Conservation (phyloP, 2,888 invertebrate species). For the Morpho achilles region DNA sequence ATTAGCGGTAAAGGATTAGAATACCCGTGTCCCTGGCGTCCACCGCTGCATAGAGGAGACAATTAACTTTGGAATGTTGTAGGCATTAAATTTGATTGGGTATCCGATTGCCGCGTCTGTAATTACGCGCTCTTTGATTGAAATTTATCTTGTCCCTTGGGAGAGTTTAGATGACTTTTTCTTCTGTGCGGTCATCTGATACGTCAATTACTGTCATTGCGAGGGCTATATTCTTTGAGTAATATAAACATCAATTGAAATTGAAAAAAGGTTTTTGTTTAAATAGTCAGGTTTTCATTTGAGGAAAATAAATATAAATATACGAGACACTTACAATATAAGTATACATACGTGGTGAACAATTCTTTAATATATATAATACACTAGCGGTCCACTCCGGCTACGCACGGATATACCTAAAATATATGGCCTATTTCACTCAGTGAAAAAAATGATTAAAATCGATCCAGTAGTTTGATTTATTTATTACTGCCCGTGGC, state of each 20-base stretch:
- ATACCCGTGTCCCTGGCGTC: slow-evolving; percentile 28
- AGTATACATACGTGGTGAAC: no score
- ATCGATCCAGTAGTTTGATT: no score
- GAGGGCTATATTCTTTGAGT: not conserved
- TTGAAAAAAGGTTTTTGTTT: no score
- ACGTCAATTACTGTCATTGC: slow-evolving; percentile 19
- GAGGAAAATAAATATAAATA: no score
- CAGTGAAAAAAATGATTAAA: no score
- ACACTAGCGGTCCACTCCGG: no score
- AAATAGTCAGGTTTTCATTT: no score
- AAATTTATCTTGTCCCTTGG: slow-evolving; percentile 33
- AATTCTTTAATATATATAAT: no score
- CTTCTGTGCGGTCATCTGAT: slow-evolving; percentile 18
- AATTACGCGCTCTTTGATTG: slow-evolving; percentile 45
- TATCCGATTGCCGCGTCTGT: slow-evolving; percentile 32
- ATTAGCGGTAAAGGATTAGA: slow-evolving; percentile 35
- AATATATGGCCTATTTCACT: no score
- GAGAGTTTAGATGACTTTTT: slow-evolving; percentile 23
- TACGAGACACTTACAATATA: no score
- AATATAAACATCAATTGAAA: not conserved
- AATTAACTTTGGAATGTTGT: slow-evolving; percentile 43
- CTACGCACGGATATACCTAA: no score
- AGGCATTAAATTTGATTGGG: slow-evolving; percentile 43
- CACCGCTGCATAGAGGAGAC: slow-evolving; percentile 31
- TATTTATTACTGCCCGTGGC: no score